These are phyloP conservation scores for Cheilosia variabilis DNA, from an alignment of 2,888 invertebrate genomes.

Conservation along the genomic window DNA sequence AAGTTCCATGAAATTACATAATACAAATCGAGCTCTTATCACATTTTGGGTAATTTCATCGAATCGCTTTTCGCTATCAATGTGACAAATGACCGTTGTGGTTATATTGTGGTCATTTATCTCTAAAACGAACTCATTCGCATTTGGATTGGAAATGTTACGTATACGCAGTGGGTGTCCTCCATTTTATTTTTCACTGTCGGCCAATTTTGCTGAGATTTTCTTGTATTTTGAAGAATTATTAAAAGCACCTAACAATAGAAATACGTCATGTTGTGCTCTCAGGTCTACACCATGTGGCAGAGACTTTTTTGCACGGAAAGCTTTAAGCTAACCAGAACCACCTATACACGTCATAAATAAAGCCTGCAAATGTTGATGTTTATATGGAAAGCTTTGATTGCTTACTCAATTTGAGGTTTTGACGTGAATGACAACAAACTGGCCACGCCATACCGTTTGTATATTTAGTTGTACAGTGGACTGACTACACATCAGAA, in stretches of 20 bases:
- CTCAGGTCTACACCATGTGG: slow-evolving; percentile 4
- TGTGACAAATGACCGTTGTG: background rate
- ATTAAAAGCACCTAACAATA: background rate
- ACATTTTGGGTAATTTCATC: background rate
- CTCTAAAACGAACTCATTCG: background rate
- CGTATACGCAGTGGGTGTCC: slow-evolving; percentile 5
- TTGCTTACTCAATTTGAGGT: slow-evolving; percentile 12
- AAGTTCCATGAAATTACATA: background rate
- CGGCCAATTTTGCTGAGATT: too few species aligned
- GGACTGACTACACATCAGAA: slow-evolving; percentile 60
- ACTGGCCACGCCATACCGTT: slow-evolving; percentile 33
- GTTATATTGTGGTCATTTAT: too few species aligned
- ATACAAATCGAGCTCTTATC: background rate
- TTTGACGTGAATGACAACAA: slow-evolving; percentile 59
- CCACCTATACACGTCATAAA: slow-evolving; percentile 28
- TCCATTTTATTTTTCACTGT: too few species aligned
- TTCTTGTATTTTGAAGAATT: background rate
- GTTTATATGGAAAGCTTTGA: slow-evolving; percentile 44
- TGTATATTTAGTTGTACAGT: slow-evolving; percentile 57
- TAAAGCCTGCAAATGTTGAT: slow-evolving; percentile 42
- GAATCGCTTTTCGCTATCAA: background rate
- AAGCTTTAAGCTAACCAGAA: slow-evolving; percentile 8
- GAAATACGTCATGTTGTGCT: slow-evolving; percentile 9
- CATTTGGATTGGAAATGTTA: slow-evolving; percentile 4
- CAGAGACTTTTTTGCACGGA: slow-evolving; percentile 1